A percentile compares a stretch with the other conserved stretches of the same genome.
Conservation (phyloP, 2,797 vertebrate genomes). For the Avahi laniger region DNA sequence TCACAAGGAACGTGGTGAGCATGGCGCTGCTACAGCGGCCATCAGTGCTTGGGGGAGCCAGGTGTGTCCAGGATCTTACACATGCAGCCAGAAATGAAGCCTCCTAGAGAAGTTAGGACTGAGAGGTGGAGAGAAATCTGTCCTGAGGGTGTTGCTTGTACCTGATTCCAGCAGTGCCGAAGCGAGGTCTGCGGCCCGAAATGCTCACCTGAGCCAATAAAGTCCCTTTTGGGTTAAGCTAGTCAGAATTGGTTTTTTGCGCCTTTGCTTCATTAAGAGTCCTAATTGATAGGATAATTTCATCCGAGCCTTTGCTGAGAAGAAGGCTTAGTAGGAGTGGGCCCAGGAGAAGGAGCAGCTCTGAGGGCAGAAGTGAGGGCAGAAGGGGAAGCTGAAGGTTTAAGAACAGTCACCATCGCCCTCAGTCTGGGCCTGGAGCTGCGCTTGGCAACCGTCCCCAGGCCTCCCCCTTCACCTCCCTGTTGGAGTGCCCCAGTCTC, state of each 20-base stretch:
- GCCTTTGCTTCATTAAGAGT: not conserved
- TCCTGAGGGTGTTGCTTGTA: not conserved
- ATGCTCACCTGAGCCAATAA: not conserved
- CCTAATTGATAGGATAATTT: not conserved
- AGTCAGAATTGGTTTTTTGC: not conserved
- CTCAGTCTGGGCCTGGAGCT: not conserved
- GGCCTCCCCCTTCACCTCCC: not conserved
- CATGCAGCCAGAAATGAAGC: not conserved
- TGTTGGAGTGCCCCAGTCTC: not conserved
- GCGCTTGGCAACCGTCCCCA: not conserved
- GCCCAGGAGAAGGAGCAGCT: not conserved
- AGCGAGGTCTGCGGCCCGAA: not conserved
- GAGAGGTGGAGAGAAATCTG: not conserved
- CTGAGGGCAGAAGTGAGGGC: not conserved
- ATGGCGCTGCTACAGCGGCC: accelerated
- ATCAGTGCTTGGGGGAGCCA: not conserved
- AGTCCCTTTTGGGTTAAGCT: not conserved
- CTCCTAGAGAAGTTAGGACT: not conserved
- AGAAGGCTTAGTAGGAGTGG: not conserved
- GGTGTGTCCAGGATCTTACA: not conserved
- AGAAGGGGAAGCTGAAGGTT: not conserved
- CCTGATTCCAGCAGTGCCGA: not conserved
- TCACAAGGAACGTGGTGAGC: not conserved
- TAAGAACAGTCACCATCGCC: not conserved
- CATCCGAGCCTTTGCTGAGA: not conserved